A percentile compares a stretch with the other conserved stretches of the same genome.
phyloP scores from a whole-genome alignment of 1,140 invertebrate species.

The Leucophenga varia region DNA sequence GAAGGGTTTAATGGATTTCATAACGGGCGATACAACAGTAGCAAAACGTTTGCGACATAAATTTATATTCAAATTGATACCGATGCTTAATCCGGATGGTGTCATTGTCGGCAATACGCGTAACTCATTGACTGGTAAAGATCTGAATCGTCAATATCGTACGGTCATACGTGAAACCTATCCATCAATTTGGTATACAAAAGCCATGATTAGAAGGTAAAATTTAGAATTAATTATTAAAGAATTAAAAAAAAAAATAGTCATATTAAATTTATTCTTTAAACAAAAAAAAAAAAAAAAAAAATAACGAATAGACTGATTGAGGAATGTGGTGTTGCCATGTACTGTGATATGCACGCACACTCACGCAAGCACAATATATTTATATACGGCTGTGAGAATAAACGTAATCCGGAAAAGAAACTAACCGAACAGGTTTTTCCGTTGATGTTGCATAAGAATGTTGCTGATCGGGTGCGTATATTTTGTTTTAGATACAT shows the following conservation, averaged over 20 bases:
- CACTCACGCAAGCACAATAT: constrained; percentile 93
- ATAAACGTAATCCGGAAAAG: constrained; percentile 73
- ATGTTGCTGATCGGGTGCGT: constrained; percentile 84
- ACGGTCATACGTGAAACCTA: constrained; percentile 86
- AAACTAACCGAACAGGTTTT: constrained; percentile 86
- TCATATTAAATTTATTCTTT: constrained; percentile 6
- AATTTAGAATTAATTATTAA: background rate
- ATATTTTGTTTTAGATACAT: too few species aligned
- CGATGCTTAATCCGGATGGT: constrained; percentile 95
- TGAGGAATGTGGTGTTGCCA: constrained; percentile 87
- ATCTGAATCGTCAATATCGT: constrained; percentile 85
- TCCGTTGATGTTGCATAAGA: constrained; percentile 89
- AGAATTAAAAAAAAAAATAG: background rate
- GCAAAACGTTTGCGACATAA: constrained; percentile 83
- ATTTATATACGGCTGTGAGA: constrained; percentile 96
- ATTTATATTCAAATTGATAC: constrained; percentile 95
- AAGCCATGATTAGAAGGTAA: constrained; percentile 79
- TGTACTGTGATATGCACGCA: constrained; percentile 95
- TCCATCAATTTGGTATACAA: constrained; percentile 93
- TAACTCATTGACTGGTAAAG: constrained; percentile 84
- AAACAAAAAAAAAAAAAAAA: too few species aligned
- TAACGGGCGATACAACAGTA: constrained; percentile 74
- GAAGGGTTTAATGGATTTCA: constrained; percentile 91
- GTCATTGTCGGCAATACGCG: constrained; percentile 88
- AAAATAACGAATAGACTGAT: too few species aligned